Evolutionary conservation across 1,140 invertebrate species (phyloP), one percentile per base, ranked within the genome.

Genomic region (Sipha flava): DNA sequence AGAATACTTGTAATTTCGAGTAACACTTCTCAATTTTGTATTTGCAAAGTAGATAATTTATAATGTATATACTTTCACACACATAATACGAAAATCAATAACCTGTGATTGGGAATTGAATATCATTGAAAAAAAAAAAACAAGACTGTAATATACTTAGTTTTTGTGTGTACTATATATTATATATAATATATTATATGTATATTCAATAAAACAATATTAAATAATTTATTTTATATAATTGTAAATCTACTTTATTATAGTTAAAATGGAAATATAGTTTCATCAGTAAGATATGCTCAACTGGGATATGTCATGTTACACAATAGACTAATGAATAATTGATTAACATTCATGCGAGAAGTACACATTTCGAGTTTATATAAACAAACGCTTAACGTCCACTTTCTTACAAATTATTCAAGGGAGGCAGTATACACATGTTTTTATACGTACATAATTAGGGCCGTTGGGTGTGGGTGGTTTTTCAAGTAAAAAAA

Each of bases 271-370:
- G 40, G 68, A 47, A 72, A 72, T 52, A 52, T 72, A 72, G n/a
- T 72, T 72, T 47, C 40, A 12, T 72, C 68, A 31, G 40, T 31
- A 49, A 54, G 70, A 75, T 75, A 75, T 75, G 70, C 47, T 54
- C 29, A 52, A 54, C 29, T 49, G 70, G 70, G 70, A 75, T 75
- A 75, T 75, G 70, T 75, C 14, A 49, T 34, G 70, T 75, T 54
- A 75, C 47, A 23, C 26, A 16, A 12, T 59, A 59, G 7, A 29
- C 2, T 2, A 29, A 59, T 31, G 29, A 5, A 29, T 29, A 10
- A 59, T 31, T 43, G 14, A 43, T 43, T 43, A 43, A 1, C 9
- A 43, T 43, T 26, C 49, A 10, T 18, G 3, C 5, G n/a, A 6
- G 40, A 21, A 52, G 18, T n/a, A 4, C 5, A 3, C 4, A 3